Percentiles rank a stretch among this genome's conserved stretches.
Conservation (phyloP, 2,888 invertebrate genomes). For the Lottia gigantea region DNA sequence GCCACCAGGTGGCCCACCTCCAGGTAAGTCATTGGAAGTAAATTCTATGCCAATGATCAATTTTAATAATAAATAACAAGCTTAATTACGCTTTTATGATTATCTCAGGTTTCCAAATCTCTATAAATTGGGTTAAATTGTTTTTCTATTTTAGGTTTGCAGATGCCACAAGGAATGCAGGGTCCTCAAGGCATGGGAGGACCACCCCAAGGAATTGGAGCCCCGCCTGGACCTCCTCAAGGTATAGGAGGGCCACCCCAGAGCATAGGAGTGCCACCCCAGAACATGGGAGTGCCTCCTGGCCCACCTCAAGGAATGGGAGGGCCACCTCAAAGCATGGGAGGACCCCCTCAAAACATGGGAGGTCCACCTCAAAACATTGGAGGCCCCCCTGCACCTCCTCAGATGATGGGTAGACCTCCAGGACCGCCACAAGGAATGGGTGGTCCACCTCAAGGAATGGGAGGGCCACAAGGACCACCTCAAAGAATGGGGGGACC, state of each 20-base stretch:
- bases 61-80: no score
- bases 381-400: neutral
- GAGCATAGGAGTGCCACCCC: neutral
- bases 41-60: no score
- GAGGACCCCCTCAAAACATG: constrained; percentile 14
- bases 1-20: constrained; percentile 10
- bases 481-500: constrained; percentile 15
- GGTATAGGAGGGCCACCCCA: constrained; percentile 6
- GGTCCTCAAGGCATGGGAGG: constrained; percentile 4
- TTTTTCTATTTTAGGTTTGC: no score
- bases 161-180: constrained; percentile 5
- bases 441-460: neutral
- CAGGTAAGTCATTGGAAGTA: constrained; percentile 12
- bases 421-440: constrained; percentile 5
- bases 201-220: constrained; percentile 4
- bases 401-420: neutral
- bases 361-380: constrained; percentile 13
- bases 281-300: neutral
- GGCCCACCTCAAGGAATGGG: constrained; percentile 16
- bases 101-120: no score
- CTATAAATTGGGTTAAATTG: no score
- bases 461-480: neutral
- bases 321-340: constrained; percentile 23
- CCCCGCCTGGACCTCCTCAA: constrained; percentile 13
- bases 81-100: no score